phyloP scores from a whole-genome alignment of 2,797 vertebrate genomes.

The Enteromius viviparus region DNA sequence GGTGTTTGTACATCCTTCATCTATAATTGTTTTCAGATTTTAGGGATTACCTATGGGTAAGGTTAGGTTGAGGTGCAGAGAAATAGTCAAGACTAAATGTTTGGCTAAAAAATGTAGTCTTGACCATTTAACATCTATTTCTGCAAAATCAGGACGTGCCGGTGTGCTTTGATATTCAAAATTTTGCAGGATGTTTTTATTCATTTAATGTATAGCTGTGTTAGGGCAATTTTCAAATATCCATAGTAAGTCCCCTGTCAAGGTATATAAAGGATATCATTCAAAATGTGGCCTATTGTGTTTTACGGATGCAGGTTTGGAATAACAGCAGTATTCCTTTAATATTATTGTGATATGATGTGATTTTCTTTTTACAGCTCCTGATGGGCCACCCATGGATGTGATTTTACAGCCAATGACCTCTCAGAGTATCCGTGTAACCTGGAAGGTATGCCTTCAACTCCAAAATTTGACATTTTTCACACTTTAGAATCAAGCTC shows the following conservation, averaged over 20 bases:
- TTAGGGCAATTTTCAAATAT: too few species aligned
- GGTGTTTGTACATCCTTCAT: too few species aligned
- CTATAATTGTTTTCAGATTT: too few species aligned
- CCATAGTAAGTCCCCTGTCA: not conserved
- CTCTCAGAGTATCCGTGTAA: constrained; percentile 97
- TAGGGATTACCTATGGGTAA: too few species aligned
- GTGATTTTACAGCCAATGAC: constrained; percentile 94
- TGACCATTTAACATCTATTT: too few species aligned
- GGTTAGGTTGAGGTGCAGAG: too few species aligned
- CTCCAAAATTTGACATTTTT: not conserved
- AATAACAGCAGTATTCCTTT: not conserved
- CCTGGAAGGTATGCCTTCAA: constrained; percentile 89
- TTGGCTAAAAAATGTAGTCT: too few species aligned
- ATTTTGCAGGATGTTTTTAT: too few species aligned
- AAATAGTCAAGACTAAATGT: too few species aligned
- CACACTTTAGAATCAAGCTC: not conserved
- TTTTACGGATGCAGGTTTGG: not conserved
- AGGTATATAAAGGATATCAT: not conserved
- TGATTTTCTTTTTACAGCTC: constrained; percentile 76
- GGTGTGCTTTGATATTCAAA: too few species aligned
- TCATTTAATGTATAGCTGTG: too few species aligned
- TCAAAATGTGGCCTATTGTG: not conserved
- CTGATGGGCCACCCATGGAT: constrained; percentile 95
- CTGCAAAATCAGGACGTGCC: too few species aligned
- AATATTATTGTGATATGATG: constrained; percentile 3